phyloP scores from a whole-genome alignment of 2,113 vertebrate genomes.

The Lipotes vexillifer region DNA sequence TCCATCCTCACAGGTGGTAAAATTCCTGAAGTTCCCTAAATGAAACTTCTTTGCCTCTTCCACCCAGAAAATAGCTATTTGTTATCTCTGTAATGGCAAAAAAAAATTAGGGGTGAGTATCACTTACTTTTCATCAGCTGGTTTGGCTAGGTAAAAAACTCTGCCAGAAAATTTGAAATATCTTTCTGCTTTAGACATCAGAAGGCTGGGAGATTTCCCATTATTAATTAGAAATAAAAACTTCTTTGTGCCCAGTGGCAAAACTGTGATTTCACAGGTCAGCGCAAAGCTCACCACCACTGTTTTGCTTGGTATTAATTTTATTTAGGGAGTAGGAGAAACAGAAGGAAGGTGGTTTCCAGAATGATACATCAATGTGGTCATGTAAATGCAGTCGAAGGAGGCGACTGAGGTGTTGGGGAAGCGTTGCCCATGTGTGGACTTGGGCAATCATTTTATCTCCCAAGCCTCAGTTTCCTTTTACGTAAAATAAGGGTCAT shows the following conservation, averaged over 20 bases:
- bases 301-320: conserved; percentile 4
- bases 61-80: background rate
- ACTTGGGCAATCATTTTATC: background rate
- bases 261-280: conserved; percentile 34
- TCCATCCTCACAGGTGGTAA: background rate
- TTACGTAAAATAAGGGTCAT: background rate
- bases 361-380: background rate
- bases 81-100: conserved; percentile 31
- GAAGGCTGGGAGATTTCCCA: conserved; percentile 44
- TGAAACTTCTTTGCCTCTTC: background rate
- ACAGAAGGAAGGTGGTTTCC: conserved; percentile 20
- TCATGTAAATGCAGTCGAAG: background rate
- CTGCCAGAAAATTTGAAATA: conserved; percentile 55
- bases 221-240: conserved; percentile 63
- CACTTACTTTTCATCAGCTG: conserved; percentile 41
- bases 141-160: conserved; percentile 58
- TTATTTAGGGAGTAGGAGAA: background rate
- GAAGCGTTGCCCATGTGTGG: background rate
- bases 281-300: background rate
- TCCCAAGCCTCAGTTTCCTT: conserved; percentile 21
- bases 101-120: background rate
- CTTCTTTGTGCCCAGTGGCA: conserved; percentile 22
- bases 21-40: background rate
- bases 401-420: background rate
- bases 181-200: conserved; percentile 55